These are phyloP conservation scores for Limenitis camilla DNA, from an alignment of 2,888 invertebrate species.

Conservation along the genomic window DNA sequence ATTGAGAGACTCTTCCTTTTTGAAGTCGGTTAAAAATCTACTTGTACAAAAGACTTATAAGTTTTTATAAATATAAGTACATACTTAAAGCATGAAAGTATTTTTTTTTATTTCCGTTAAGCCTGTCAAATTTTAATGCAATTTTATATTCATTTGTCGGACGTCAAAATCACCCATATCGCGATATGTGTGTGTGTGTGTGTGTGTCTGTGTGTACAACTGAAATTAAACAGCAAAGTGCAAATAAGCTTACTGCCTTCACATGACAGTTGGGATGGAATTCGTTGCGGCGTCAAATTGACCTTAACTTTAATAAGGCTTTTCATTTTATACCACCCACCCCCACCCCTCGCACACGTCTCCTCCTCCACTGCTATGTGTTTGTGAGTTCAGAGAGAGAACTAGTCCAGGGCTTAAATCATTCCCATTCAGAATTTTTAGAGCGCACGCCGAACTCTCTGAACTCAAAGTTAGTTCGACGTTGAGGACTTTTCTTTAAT, in stretches of 20 bases:
- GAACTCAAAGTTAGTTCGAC: background rate
- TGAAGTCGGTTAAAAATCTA: too few relatives aligned
- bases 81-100: too few relatives aligned
- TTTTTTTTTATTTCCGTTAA: too few relatives aligned
- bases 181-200: background rate
- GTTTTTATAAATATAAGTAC: too few relatives aligned
- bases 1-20: too few relatives aligned
- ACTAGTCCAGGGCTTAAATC: constrained; percentile 1
- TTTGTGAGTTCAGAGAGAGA: background rate
- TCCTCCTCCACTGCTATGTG: background rate
- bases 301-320: constrained; percentile 5
- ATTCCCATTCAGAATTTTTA: constrained; percentile 4
- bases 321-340: background rate
- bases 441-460: constrained; percentile 3
- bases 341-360: background rate
- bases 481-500: background rate
- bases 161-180: background rate
- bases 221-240: background rate
- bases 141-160: too few relatives aligned
- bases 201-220: background rate
- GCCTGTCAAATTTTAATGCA: too few relatives aligned
- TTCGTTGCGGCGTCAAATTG: background rate
- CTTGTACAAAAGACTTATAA: too few relatives aligned
- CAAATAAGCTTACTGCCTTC: background rate
- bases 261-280: background rate